These are phyloP conservation scores for Criorhina ranunculi DNA, from an alignment of 2,888 invertebrate genomes.

Conservation along the genomic window DNA sequence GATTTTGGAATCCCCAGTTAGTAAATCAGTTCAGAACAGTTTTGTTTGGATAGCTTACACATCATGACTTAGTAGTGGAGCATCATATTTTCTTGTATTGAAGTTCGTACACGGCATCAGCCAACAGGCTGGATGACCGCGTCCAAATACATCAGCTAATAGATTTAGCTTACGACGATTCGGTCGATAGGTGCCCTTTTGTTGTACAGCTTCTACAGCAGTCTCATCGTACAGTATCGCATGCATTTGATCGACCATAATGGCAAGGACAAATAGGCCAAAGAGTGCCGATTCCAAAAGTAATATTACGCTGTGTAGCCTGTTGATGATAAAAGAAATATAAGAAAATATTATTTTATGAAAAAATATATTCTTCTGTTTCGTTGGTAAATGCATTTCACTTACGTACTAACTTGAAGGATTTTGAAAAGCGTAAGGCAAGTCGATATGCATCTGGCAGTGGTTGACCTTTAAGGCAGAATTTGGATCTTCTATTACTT, in stretches of 20 bases:
- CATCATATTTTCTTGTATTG: slow-evolving; percentile 84
- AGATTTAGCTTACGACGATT: slow-evolving; percentile 88
- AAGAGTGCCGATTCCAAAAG: slow-evolving; percentile 93
- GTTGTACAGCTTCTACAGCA: slow-evolving; percentile 91
- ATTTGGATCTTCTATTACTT: too few species aligned
- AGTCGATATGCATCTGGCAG: too few species aligned
- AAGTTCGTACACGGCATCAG: slow-evolving; percentile 88
- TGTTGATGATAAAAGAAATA: slow-evolving; percentile 81
- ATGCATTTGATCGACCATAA: slow-evolving; percentile 93
- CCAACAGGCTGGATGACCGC: slow-evolving; percentile 90
- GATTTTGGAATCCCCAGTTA: slow-evolving; percentile 61
- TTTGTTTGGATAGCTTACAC: slow-evolving; percentile 79
- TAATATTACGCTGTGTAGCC: slow-evolving; percentile 93
- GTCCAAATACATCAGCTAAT: slow-evolving; percentile 91
- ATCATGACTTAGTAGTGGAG: slow-evolving; percentile 83
- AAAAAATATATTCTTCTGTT: neutral
- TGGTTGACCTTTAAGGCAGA: too few species aligned
- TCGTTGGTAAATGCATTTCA: too few species aligned
- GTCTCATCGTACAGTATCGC: slow-evolving; percentile 94
- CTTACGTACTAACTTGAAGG: too few species aligned
- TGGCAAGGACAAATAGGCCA: slow-evolving; percentile 94
- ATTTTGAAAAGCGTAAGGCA: too few species aligned
- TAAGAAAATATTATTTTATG: neutral
- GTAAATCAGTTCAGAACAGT: slow-evolving; percentile 74
- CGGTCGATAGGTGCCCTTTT: slow-evolving; percentile 88